Percentiles rank a stretch among this genome's conserved stretches.
phyloP scores from a whole-genome alignment of 2,888 invertebrate genomes.

The Idaea aversata region DNA sequence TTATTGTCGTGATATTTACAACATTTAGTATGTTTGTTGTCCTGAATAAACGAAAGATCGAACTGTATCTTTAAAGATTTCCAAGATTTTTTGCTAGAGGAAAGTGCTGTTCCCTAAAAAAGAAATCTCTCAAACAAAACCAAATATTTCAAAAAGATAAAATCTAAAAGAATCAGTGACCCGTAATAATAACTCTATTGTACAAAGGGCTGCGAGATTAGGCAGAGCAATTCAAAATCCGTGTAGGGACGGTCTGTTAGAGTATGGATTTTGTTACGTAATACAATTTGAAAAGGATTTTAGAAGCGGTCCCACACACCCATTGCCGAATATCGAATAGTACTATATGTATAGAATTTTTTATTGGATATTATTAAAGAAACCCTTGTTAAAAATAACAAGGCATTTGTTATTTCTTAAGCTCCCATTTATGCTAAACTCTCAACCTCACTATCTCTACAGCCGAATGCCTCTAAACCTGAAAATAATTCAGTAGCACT shows the following conservation, averaged over 20 bases:
- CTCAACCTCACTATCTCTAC: background rate
- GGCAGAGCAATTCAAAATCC: constrained; percentile 62
- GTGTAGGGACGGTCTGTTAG: constrained; percentile 49
- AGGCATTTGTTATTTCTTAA: background rate
- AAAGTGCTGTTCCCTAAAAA: background rate
- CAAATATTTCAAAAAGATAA: constrained; percentile 33
- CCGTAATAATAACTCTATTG: constrained; percentile 70
- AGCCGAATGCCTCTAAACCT: background rate
- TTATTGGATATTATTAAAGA: background rate
- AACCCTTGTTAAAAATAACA: background rate
- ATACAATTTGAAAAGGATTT: constrained; percentile 37
- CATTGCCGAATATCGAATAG: background rate
- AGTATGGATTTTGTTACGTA: constrained; percentile 36
- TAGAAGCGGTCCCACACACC: constrained; percentile 26
- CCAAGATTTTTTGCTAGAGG: background rate
- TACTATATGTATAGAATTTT: background rate
- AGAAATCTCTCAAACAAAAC: constrained; percentile 2
- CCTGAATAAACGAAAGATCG: background rate
- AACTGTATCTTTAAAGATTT: background rate
- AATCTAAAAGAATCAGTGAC: constrained; percentile 59
- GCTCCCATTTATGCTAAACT: background rate
- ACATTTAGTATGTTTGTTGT: background rate
- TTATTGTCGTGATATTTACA: background rate
- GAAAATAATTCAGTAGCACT: background rate
- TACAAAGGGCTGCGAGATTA: constrained; percentile 67